Conservation (phyloP, 2,888 invertebrate species). For the Aleiodes testaceus region DNA sequence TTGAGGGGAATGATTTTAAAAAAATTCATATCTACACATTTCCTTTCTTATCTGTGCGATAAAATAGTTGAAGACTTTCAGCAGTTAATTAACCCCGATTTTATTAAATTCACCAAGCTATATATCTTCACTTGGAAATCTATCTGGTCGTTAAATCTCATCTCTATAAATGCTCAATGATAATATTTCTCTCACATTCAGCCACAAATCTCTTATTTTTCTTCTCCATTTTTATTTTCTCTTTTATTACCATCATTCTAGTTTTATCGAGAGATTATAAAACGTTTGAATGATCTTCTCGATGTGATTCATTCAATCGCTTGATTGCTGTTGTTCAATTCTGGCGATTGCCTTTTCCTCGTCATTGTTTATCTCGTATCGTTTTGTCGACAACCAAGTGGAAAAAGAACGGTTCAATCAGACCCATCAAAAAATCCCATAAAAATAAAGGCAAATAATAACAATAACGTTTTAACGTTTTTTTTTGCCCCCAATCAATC, state of each 20-base stretch:
- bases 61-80: slow-evolving; percentile 57
- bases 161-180: slow-evolving; percentile 22
- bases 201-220: not conserved
- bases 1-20: not conserved
- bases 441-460: no score
- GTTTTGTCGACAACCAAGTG: no score
- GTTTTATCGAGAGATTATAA: slow-evolving; percentile 5
- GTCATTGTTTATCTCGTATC: no score
- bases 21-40: slow-evolving; percentile 22
- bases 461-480: no score
- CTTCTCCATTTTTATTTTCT: slow-evolving; percentile 7
- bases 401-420: not conserved
- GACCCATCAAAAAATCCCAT: not conserved
- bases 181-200: not conserved
- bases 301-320: not conserved
- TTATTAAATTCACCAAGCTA: slow-evolving; percentile 67
- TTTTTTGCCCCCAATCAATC: no score
- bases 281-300: not conserved
- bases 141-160: slow-evolving; percentile 23
- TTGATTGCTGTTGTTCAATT: not conserved
- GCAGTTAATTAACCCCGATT: slow-evolving; percentile 69
- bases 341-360: not conserved
- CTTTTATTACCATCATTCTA: slow-evolving; percentile 22
- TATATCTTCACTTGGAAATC: not conserved
- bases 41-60: slow-evolving; percentile 47